phyloP scores from a whole-genome alignment of 2,888 invertebrate genomes.

The Drosophila pegasa region DNA sequence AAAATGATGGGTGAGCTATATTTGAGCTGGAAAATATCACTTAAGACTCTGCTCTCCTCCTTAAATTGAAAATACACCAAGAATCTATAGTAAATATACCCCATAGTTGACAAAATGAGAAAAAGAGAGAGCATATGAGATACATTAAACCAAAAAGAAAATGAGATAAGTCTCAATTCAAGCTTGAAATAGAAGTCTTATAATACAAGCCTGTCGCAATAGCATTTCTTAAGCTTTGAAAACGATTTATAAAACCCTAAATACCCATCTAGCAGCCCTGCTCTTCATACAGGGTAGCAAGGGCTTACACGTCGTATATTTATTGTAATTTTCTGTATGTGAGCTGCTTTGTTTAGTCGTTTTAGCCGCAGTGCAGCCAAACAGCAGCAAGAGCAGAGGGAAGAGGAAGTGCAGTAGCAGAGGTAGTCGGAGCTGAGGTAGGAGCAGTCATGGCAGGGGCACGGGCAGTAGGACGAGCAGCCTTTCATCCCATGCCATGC shows the following conservation, averaged over 20 bases:
- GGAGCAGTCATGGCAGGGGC: not conserved
- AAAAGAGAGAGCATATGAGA: not conserved
- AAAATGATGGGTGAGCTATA: no score
- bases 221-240: no score
- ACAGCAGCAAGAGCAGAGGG: not conserved
- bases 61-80: not conserved
- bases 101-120: not conserved
- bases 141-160: not conserved
- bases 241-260: no score
- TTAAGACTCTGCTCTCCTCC: no score
- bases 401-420: not conserved
- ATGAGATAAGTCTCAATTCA: not conserved
- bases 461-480: not conserved
- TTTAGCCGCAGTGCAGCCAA: slow-evolving; percentile 18
- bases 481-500: slow-evolving; percentile 2
- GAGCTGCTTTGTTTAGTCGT: slow-evolving; percentile 34
- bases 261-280: not conserved
- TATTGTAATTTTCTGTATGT: slow-evolving; percentile 48
- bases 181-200: not conserved
- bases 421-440: not conserved
- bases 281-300: slow-evolving; percentile 4
- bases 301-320: slow-evolving; percentile 61
- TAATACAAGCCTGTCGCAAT: no score
- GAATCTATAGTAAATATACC: not conserved
- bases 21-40: no score